Evolutionary conservation across 2,888 invertebrate genomes (phyloP), one percentile per base, ranked within the genome.

Genomic region (Microchrysa polita): DNA sequence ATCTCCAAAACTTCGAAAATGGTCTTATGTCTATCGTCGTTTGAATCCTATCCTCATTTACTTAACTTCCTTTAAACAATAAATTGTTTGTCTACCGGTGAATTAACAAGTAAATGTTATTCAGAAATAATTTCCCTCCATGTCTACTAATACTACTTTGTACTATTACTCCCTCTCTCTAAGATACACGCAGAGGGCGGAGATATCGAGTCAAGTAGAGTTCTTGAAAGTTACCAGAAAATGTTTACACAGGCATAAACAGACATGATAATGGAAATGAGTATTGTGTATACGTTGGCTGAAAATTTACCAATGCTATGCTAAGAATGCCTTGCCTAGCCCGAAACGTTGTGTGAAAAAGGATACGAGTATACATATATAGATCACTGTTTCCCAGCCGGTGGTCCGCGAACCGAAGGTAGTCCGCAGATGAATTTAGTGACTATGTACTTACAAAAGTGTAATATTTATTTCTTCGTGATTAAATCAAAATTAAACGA

Each of bases 221-320:
- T 53, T 53, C 53, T 67, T 52, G 52, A 67, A 52, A 16, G 16
- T 34, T 34, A 7, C 27, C 7, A n/a, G 27, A 34, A n/a, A 40
- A 67, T 53, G 67, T 67, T 67, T 67, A 67, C 67, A 22, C 52
- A 52, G 52, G n/a, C 67, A 27, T 67, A n/a, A n/a, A 40, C 14
- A 48, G 65, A 44, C n/a, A n/a, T 27, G 53, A 67, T 20, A 27
- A 53, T 67, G 16, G 23, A n/a, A n/a, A n/a, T n/a, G 16, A 40
- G 61, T n/a, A 67, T 53, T n/a, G n/a, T n/a, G n/a, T n/a, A 18
- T 67, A 42, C 27, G 10, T 34, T 34, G n/a, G 14, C n/a, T 34
- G 61, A 61, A n/a, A 27, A 61, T 34, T 34, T 34, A 7, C 27
- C 4, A 34, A 2, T 34, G 27, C 27, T 34, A 2, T 34, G 27